Evolutionary conservation across 2,888 invertebrate species (phyloP).

Genomic region (Eristalis intricaria): DNA sequence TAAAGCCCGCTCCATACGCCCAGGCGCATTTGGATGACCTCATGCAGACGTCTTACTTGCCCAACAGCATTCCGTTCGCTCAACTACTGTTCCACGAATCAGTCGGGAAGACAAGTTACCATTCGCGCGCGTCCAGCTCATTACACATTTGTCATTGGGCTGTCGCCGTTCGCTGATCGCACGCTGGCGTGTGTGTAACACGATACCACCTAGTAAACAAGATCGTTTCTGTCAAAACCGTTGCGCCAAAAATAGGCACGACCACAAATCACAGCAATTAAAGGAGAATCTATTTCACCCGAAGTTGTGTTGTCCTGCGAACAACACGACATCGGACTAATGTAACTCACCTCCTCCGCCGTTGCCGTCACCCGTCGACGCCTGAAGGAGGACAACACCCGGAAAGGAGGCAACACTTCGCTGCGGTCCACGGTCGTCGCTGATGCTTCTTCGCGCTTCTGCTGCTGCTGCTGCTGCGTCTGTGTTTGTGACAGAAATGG

Average conservation of each 20-base stretch:
- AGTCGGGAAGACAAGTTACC: not conserved
- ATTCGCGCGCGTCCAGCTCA: not conserved
- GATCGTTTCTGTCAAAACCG: constrained; percentile 47
- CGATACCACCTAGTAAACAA: constrained; percentile 48
- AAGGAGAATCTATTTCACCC: constrained; percentile 59
- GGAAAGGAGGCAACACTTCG: constrained; percentile 2
- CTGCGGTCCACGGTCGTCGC: not conserved
- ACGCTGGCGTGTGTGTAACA: constrained; percentile 29
- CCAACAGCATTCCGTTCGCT: not conserved
- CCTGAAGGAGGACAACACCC: not conserved
- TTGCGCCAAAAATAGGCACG: constrained; percentile 45
- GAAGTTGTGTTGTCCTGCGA: constrained; percentile 45
- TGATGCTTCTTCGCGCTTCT: not conserved
- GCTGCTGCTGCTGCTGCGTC: not conserved
- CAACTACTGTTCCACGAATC: not conserved
- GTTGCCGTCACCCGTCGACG: not conserved
- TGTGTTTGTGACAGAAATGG: constrained; percentile 53
- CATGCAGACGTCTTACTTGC: not conserved
- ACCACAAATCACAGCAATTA: constrained; percentile 70
- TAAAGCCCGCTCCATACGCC: too few relatives aligned
- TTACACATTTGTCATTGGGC: constrained; percentile 44
- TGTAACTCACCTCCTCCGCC: constrained; percentile 61
- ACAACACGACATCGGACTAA: constrained; percentile 61
- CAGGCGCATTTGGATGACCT: not conserved
- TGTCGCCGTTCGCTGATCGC: not conserved